These are phyloP conservation scores for Drosophila greeni DNA, from an alignment of 2,888 invertebrate genomes.

Conservation along the genomic window DNA sequence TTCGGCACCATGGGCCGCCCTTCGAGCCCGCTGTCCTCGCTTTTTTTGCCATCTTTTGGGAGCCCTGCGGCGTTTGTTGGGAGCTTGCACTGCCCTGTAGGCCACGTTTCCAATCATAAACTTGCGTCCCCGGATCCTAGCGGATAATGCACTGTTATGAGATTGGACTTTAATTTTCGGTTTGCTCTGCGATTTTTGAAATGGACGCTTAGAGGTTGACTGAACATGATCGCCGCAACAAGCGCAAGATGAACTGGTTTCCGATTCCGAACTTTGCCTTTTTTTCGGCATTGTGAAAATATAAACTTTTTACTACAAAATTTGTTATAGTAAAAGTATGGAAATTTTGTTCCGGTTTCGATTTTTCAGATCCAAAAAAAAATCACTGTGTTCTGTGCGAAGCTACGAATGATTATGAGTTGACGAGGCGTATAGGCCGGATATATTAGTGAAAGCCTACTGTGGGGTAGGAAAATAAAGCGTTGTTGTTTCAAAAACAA, in stretches of 20 bases:
- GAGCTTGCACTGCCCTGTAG: neutral
- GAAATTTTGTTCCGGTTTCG: neutral
- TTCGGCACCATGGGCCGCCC: neutral
- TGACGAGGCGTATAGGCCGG: no score
- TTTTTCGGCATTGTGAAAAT: neutral
- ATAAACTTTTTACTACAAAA: neutral
- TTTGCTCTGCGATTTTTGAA: neutral
- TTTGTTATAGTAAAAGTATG: neutral
- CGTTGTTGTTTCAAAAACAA: no score
- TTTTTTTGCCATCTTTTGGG: neutral
- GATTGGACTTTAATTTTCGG: neutral
- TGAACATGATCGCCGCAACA: neutral
- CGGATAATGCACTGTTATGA: neutral
- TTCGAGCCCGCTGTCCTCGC: neutral
- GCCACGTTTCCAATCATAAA: neutral
- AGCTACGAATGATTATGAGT: neutral
- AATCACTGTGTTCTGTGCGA: neutral
- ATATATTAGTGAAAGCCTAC: neutral
- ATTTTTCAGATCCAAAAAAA: neutral
- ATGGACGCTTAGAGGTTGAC: neutral
- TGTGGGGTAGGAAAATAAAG: neutral
- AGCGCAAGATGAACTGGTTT: neutral
- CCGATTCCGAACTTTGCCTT: rapidly evolving
- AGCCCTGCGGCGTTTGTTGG: neutral
- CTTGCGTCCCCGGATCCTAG: no score